phyloP scores from a whole-genome alignment of 2,797 vertebrate genomes.

The Sebastes elongatus region DNA sequence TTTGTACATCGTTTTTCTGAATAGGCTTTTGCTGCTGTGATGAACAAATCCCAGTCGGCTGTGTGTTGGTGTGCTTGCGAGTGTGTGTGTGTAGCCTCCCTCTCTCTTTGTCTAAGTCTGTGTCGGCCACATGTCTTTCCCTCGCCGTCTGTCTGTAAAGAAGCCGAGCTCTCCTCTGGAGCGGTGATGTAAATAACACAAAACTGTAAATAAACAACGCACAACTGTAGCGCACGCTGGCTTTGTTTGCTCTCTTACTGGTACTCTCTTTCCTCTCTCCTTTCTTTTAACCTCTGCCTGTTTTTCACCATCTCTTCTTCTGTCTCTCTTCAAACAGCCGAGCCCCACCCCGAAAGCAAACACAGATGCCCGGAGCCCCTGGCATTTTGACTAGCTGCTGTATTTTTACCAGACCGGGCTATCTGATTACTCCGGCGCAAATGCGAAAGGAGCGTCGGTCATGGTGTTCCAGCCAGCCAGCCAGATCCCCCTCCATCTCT shows the following conservation, averaged over 20 bases:
- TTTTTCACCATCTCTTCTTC: slow-evolving; percentile 25
- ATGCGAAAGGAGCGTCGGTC: slow-evolving; percentile 58
- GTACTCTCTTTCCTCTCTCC: slow-evolving; percentile 17
- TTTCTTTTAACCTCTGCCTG: slow-evolving; percentile 56
- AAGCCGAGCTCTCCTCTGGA: slow-evolving; percentile 30
- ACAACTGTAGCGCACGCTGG: neutral
- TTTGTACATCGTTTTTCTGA: slow-evolving; percentile 33
- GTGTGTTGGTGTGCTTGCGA: neutral
- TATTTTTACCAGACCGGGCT: slow-evolving; percentile 55
- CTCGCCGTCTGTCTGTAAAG: slow-evolving; percentile 41
- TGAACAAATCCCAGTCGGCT: slow-evolving; percentile 30
- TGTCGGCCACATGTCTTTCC: slow-evolving; percentile 44
- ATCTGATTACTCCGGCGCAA: slow-evolving; percentile 68
- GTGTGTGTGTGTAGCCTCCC: slow-evolving; percentile 2
- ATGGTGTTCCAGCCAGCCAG: slow-evolving; percentile 54
- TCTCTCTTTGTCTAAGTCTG: slow-evolving; percentile 56
- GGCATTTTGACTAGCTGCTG: slow-evolving; percentile 63
- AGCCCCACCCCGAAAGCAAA: slow-evolving; percentile 56
- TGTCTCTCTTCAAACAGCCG: slow-evolving; percentile 29
- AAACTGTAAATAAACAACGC: slow-evolving; percentile 48
- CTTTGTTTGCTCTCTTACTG: slow-evolving; percentile 19
- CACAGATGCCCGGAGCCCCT: slow-evolving; percentile 55
- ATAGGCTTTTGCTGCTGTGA: slow-evolving; percentile 24
- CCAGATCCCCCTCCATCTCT: slow-evolving; percentile 58
- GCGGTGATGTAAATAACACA: slow-evolving; percentile 46